Conservation (phyloP, 2,113 vertebrate species). For the Hypanus sabinus region DNA sequence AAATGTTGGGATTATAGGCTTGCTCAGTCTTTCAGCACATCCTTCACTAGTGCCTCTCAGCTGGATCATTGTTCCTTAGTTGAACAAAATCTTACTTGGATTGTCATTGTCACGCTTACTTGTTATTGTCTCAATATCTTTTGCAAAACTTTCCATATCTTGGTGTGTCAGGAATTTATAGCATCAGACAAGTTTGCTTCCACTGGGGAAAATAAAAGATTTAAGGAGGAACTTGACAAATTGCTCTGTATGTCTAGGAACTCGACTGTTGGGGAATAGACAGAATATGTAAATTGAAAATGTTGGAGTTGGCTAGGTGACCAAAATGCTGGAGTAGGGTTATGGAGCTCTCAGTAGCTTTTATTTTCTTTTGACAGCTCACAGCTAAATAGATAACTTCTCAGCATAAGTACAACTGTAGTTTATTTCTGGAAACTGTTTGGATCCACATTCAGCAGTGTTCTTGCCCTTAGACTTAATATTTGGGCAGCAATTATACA, state of each 20-base stretch:
- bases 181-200: background rate
- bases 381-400: background rate
- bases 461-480: background rate
- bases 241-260: background rate
- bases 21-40: background rate
- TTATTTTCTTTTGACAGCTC: background rate
- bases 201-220: background rate
- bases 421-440: background rate
- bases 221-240: background rate
- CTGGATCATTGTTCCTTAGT: background rate
- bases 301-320: background rate
- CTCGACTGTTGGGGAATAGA: background rate
- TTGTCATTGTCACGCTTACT: background rate
- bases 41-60: background rate
- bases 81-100: background rate
- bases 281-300: background rate
- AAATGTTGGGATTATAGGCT: background rate
- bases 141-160: background rate
- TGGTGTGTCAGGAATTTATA: background rate
- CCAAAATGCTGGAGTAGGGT: background rate
- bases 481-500: background rate
- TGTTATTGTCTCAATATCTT: background rate
- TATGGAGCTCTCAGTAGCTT: background rate
- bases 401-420: background rate
- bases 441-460: background rate